Conservation (phyloP, 2,888 invertebrate species). For the Drosophila subquinaria region DNA sequence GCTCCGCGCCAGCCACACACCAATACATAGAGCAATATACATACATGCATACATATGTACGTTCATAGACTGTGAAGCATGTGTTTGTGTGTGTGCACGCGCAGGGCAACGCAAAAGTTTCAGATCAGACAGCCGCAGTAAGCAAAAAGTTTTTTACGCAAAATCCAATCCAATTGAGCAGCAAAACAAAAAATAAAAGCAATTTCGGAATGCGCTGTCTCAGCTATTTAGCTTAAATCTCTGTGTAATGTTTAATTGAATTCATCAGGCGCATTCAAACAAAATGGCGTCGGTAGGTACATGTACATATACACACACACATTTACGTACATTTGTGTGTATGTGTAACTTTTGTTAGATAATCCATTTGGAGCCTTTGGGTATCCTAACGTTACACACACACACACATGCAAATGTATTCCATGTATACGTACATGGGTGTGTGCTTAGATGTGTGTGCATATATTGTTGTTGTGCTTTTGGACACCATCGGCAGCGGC, state of each 20-base stretch:
- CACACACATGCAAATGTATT: not conserved
- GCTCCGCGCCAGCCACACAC: slow-evolving; percentile 87
- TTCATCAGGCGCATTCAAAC: slow-evolving; percentile 24
- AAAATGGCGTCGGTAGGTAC: slow-evolving; percentile 41
- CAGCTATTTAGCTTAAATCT: slow-evolving; percentile 23
- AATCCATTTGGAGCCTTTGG: slow-evolving; percentile 40
- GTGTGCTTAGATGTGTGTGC: not conserved
- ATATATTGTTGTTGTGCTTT: slow-evolving; percentile 15
- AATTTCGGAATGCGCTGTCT: slow-evolving; percentile 27
- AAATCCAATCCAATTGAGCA: slow-evolving; percentile 53
- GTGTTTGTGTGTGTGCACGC: slow-evolving; percentile 36
- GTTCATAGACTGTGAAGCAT: not conserved
- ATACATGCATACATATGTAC: slow-evolving; percentile 5
- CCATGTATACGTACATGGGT: not conserved
- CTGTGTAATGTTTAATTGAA: slow-evolving; percentile 31
- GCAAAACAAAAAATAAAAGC: slow-evolving; percentile 6
- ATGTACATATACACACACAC: not conserved
- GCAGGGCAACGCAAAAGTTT: slow-evolving; percentile 59
- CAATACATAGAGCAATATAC: slow-evolving; percentile 10
- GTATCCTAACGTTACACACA: slow-evolving; percentile 23
- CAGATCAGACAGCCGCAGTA: slow-evolving; percentile 57
- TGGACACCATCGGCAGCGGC: slow-evolving; percentile 64
- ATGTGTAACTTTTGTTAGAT: slow-evolving; percentile 36
- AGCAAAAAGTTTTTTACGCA: slow-evolving; percentile 59
- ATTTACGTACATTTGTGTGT: not conserved